Evolutionary conservation across 2,113 vertebrate species (phyloP).

Genomic region (Mus spicilegus): DNA sequence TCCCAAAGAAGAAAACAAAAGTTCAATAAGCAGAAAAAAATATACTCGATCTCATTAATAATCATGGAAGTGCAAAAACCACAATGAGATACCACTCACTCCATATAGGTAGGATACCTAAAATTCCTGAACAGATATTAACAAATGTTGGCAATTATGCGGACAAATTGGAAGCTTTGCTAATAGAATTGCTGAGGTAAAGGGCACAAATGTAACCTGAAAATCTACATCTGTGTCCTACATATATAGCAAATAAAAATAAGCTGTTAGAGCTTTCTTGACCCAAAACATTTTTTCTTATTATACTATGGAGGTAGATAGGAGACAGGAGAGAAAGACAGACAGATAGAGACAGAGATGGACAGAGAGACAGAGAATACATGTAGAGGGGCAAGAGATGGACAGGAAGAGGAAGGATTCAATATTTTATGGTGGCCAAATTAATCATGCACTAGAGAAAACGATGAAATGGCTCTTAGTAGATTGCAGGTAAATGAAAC

Average conservation of each 20-base stretch:
- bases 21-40: conserved; percentile 10
- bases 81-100: background rate
- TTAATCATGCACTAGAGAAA: conserved; percentile 49
- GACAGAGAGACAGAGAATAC: background rate
- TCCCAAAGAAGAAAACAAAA: conserved; percentile 2
- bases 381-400: accelerated
- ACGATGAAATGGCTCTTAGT: background rate
- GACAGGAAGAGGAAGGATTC: background rate
- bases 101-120: background rate
- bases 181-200: conserved; percentile 13
- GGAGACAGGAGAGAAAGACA: no score
- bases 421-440: background rate
- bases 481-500: background rate
- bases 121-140: background rate
- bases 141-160: background rate
- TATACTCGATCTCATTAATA: background rate
- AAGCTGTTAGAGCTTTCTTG: background rate
- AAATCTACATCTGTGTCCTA: background rate
- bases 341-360: no score
- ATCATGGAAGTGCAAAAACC: conserved; percentile 41
- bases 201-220: background rate
- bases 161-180: background rate
- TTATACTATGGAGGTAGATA: background rate
- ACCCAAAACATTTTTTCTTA: conserved; percentile 50
- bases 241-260: background rate